Evolutionary conservation across 1,140 invertebrate species (phyloP).

Genomic region (Phymastichus coffea): DNA sequence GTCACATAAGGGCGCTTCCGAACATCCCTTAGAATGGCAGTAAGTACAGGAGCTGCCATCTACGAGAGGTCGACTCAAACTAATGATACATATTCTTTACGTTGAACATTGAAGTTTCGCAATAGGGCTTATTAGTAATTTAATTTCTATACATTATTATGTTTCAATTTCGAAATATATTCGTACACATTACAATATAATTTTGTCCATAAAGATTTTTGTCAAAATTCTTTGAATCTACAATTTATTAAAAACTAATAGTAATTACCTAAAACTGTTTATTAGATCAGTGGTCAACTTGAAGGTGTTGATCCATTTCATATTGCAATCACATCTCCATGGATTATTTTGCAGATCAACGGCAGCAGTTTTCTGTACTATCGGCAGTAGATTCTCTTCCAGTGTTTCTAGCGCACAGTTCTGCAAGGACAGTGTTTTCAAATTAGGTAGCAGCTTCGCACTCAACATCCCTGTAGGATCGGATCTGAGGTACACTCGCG

Average conservation of each 20-base stretch:
- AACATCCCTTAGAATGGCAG: too few relatives aligned
- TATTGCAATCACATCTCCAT: constrained; percentile 53
- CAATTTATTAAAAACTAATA: too few relatives aligned
- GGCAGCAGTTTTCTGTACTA: constrained; percentile 42
- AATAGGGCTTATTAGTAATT: too few relatives aligned
- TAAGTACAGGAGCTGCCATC: background rate
- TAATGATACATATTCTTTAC: background rate
- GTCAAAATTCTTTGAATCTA: too few relatives aligned
- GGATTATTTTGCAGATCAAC: constrained; percentile 52
- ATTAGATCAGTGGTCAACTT: constrained; percentile 39
- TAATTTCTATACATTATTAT: too few relatives aligned
- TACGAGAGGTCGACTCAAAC: background rate
- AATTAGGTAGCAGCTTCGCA: constrained; percentile 36
- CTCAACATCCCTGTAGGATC: too few relatives aligned
- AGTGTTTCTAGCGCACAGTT: constrained; percentile 41
- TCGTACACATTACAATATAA: too few relatives aligned
- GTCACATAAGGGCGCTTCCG: too few relatives aligned
- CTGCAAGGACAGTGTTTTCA: constrained; percentile 42
- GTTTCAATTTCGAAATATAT: too few relatives aligned
- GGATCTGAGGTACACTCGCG: constrained; percentile 36
- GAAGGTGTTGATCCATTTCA: constrained; percentile 47
- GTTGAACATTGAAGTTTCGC: too few relatives aligned
- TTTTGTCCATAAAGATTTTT: too few relatives aligned
- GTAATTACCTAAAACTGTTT: constrained; percentile 44
- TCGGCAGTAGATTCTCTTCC: constrained; percentile 36